Percentiles rank a stretch among this genome's conserved stretches.
Conservation (phyloP, 2,113 vertebrate genomes). For the Hepsetus odoe region DNA sequence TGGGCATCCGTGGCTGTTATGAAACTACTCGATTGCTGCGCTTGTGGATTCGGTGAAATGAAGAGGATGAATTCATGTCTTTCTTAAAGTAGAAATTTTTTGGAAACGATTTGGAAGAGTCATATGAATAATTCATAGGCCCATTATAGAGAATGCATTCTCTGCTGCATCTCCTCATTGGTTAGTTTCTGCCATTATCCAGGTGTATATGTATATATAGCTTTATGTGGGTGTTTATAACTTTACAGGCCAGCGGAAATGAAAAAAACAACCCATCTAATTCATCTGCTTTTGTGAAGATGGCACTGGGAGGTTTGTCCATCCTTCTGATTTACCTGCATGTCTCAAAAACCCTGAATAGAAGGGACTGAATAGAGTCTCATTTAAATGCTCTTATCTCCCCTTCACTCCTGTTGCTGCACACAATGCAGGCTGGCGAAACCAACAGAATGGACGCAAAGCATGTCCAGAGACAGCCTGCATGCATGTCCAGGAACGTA, state of each 20-base stretch:
- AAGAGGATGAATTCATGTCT: background rate
- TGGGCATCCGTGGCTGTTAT: background rate
- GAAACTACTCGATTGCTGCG: background rate
- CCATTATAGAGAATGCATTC: no score
- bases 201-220: background rate
- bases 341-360: constrained; percentile 5
- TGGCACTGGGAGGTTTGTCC: background rate
- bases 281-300: background rate
- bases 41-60: no score
- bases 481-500: background rate
- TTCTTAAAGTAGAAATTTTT: background rate
- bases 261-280: background rate
- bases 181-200: no score
- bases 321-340: background rate
- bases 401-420: background rate
- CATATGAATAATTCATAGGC: no score
- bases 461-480: background rate
- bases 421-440: constrained; percentile 17
- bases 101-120: no score
- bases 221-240: background rate
- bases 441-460: background rate
- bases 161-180: no score
- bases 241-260: background rate
- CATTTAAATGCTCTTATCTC: constrained; percentile 18
- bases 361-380: background rate